Conservation (phyloP, 2,888 invertebrate genomes). For the Priocnemis perturbator region DNA sequence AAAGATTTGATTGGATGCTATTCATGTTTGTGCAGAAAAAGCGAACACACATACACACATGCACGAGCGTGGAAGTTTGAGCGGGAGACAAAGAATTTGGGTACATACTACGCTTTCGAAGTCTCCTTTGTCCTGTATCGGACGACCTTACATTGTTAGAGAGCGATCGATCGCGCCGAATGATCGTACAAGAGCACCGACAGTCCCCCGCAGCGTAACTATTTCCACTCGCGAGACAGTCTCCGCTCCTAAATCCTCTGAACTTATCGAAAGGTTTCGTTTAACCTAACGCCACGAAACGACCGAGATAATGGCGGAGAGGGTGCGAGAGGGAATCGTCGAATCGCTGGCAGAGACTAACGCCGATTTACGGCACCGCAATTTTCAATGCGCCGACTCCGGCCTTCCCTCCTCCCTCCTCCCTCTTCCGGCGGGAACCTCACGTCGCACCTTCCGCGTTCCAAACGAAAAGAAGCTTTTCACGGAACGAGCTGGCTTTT, state of each 20-base stretch:
- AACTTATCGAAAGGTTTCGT: constrained; percentile 43
- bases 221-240: background rate
- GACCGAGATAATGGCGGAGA: constrained; percentile 34
- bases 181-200: no score
- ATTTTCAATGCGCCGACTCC: constrained; percentile 41
- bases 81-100: no score
- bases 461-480: constrained; percentile 20
- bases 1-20: no score
- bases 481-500: background rate
- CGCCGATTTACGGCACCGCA: constrained; percentile 41
- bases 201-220: no score
- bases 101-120: no score
- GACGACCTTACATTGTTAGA: no score
- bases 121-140: no score
- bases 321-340: constrained; percentile 25
- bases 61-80: no score
- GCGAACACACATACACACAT: no score
- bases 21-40: no score
- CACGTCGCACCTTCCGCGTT: background rate
- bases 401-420: background rate
- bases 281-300: constrained; percentile 39
- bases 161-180: no score
- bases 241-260: background rate
- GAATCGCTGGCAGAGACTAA: constrained; percentile 35
- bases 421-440: background rate